Base-by-base conservation (phyloP, 2,888 invertebrate species). In the Xanthia icteritia region DNA sequence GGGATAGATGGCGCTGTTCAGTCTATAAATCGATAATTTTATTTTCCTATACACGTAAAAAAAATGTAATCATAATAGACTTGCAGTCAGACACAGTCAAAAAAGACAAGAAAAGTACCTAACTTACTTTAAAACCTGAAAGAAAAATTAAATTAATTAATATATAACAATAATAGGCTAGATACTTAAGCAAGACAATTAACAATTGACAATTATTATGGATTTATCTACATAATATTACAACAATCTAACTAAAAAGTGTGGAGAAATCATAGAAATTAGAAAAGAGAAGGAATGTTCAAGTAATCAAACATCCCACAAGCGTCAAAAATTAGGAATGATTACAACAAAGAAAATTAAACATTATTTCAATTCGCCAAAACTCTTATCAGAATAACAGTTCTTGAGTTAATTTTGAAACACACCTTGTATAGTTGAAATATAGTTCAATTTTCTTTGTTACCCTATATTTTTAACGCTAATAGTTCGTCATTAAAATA, bases 1-100 rank as follows among this genome's bases (percentile, higher is more conserved):
- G 2, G 15, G 5, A 48, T 15, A 72, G 73, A 73, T 74, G 58
- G 48, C 73, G 73, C 45, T 20, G 36, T 5, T 17, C 9, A 56
- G 4, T 3, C 6, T 39, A 3, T n/a, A 17, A 17, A 74, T 60
- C 74, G n/a, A 74, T 39, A 11, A 11, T 70, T n/a, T 70, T 66
- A 11, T 70, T n/a, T 70, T 66, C 4, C 23, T 9, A 3, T 70
- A 23, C 11, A 39, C 5, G 20, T 23, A 65, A 4, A 8, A 5
- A 64, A 69, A 69, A 15, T n/a, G 1, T 36, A 56, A n/a, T 39
- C 13, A 39, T 0, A 8, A 36, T 15, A n/a, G n/a, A 64, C 9
- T 17, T 9, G n/a, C 58, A 6, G 5, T 39, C 39, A 39, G 27
- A 42, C 17, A 9, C 23, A 42, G 27, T 1, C n/a, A 45, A 70